Evolutionary conservation across 2,113 vertebrate genomes (phyloP).

Genomic region (Apeltes quadracus): DNA sequence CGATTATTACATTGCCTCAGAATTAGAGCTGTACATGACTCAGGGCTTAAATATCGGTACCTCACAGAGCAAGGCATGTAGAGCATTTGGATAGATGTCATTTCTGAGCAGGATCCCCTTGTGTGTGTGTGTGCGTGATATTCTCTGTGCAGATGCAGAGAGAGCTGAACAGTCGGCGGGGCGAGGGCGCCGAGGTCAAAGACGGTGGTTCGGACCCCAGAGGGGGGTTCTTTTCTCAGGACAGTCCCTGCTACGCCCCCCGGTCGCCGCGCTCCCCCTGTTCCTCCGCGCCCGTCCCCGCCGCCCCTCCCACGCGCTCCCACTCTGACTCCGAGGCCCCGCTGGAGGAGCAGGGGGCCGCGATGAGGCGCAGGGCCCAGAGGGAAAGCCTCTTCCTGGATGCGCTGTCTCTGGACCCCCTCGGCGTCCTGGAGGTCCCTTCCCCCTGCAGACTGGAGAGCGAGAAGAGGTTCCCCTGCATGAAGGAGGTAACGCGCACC

Average conservation of each 20-base stretch:
- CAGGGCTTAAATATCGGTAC: neutral
- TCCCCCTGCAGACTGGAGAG: constrained; percentile 78
- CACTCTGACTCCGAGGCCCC: constrained; percentile 85
- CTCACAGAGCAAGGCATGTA: neutral
- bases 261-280: constrained; percentile 65
- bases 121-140: neutral
- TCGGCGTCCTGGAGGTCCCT: constrained; percentile 81
- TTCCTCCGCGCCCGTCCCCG: constrained; percentile 41
- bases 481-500: constrained; percentile 79
- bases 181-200: constrained; percentile 74
- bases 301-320: constrained; percentile 65
- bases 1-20: too few relatives aligned
- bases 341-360: constrained; percentile 79
- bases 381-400: constrained; percentile 91
- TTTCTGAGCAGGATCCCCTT: neutral
- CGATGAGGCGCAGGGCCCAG: constrained; percentile 83
- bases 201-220: constrained; percentile 68
- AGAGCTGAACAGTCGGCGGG: constrained; percentile 77
- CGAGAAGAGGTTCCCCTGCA: constrained; percentile 85
- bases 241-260: constrained; percentile 70
- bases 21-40: too few relatives aligned
- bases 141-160: constrained; percentile 83
- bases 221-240: constrained; percentile 77
- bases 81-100: neutral
- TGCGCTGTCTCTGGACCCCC: constrained; percentile 86